Evolutionary conservation across 2,888 invertebrate genomes (phyloP).

Genomic region (Apamea monoglypha): DNA sequence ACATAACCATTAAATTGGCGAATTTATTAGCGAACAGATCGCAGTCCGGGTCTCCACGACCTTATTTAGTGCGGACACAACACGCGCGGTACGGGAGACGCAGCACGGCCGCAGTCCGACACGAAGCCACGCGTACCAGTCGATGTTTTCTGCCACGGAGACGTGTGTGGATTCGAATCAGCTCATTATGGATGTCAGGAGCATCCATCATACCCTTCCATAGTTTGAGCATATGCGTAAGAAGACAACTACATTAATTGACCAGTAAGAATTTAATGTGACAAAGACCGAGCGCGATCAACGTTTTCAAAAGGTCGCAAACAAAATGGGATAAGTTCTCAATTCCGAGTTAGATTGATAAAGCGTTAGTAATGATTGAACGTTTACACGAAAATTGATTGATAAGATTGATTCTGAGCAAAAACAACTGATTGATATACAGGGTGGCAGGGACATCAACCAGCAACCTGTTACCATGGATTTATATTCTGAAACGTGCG

Average conservation of each 20-base stretch:
- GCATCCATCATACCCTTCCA: no score
- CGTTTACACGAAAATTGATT: slow-evolving; percentile 61
- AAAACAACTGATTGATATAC: slow-evolving; percentile 42
- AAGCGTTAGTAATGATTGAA: slow-evolving; percentile 64
- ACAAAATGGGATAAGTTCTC: slow-evolving; percentile 24
- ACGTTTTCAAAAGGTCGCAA: background rate
- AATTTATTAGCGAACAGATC: no score
- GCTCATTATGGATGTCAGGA: background rate
- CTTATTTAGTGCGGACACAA: background rate
- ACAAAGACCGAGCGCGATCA: slow-evolving; percentile 1
- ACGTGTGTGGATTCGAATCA: background rate
- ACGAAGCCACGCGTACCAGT: no score
- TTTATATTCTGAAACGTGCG: background rate
- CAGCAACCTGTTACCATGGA: background rate
- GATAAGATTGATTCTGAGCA: slow-evolving; percentile 34
- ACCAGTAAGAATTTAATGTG: background rate
- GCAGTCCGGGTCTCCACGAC: no score
- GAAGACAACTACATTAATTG: background rate
- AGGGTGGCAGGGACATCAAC: background rate
- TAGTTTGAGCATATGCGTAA: background rate
- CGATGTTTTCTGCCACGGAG: no score
- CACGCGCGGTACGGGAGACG: background rate
- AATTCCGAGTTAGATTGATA: slow-evolving; percentile 38
- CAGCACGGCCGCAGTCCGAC: background rate
- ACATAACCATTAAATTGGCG: no score